Evolutionary conservation across 2,888 invertebrate species (phyloP), one percentile per base, ranked within the genome.

Genomic region (Drosophila neoperkinsi): DNA sequence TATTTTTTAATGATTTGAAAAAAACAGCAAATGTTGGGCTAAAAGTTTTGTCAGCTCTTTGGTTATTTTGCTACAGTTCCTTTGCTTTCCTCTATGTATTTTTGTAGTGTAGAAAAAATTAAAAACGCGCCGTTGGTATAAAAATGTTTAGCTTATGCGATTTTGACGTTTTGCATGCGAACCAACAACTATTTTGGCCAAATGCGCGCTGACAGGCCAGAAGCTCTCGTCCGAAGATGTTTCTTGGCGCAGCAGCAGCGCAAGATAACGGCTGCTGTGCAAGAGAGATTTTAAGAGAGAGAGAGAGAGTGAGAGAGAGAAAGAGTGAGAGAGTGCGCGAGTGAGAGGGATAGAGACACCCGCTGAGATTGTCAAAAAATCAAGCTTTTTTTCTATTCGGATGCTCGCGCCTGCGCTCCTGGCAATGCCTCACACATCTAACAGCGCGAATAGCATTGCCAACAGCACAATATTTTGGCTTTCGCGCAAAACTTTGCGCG

Each of bases 111-210:
- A 88, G 82, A 90, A 90, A 81, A 82, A 79, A 82, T 87, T 82
- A 91, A 92, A 92, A 92, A 90, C 91, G 90, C 91, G 87, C 80
- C 87, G 91, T 90, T 91, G 91, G 91, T 91, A 88, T 84, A 92
- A 92, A 91, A 91, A 88, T 90, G 71, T 79, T 77, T 87, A 91
- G 91, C 91, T 91, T 86, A 79, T 86, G 89, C 90, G 87, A 91
- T 91, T 91, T 91, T 86, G 84, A 91, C 92, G 92, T 92, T 91
- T 85, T 91, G 91, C 92, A 92, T 92, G 93, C 92, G 92, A 91
- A 90, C 92, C 93, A 92, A 92, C 92, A 92, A 92, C 87, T 87
- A 87, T 84, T 88, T 90, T 88, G 81, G 90, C 89, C 79, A 84
- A 88, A 81, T 87, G 81, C 89, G 80, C 81, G 86, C 82, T 82